phyloP scores from a whole-genome alignment of 1,140 invertebrate species.

The Frieseomelitta varia region DNA sequence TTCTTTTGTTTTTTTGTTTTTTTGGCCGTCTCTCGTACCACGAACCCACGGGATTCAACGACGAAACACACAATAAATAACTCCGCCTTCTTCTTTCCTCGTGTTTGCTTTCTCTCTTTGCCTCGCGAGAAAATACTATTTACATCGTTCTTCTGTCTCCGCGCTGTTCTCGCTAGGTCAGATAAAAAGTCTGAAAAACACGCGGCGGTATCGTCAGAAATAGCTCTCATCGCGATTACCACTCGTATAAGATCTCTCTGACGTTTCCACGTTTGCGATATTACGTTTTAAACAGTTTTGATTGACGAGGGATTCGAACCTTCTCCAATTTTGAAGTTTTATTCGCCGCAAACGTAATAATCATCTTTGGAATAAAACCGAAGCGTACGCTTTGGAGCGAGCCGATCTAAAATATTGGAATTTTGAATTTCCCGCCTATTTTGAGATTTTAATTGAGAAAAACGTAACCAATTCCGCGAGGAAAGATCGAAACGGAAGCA shows the following conservation, averaged over 20 bases:
- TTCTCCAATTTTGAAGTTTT: background rate
- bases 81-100: background rate
- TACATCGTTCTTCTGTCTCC: background rate
- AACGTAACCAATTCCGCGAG: background rate
- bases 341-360: background rate
- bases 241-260: background rate
- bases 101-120: background rate
- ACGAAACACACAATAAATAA: slow-evolving; percentile 35
- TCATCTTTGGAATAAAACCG: background rate
- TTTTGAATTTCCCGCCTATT: background rate
- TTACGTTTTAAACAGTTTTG: background rate
- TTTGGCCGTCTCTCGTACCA: background rate
- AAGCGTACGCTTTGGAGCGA: background rate
- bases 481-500: background rate
- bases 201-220: background rate
- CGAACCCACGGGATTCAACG: background rate
- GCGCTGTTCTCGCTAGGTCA: background rate
- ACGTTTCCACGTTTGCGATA: background rate
- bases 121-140: slow-evolving; percentile 15
- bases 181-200: background rate
- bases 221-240: too few species aligned
- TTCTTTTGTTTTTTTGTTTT: too few species aligned
- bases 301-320: background rate
- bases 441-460: background rate
- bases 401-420: background rate